phyloP scores from a whole-genome alignment of 2,113 vertebrate genomes.

The Fregata magnificens region DNA sequence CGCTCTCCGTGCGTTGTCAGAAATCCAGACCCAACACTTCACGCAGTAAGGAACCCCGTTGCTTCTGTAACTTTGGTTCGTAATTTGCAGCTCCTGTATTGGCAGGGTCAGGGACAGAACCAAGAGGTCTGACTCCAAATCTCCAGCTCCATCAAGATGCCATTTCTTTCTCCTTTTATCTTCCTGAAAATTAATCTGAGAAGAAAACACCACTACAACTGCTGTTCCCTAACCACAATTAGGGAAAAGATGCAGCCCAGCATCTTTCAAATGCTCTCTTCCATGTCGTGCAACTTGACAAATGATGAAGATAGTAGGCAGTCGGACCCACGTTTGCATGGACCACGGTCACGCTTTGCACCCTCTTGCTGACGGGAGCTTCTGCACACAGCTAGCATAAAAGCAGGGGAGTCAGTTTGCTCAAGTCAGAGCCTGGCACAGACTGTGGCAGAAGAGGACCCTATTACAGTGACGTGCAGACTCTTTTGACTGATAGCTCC shows the following conservation, averaged over 20 bases:
- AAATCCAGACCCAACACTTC: not conserved
- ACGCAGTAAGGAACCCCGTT: not conserved
- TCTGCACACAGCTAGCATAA: not conserved
- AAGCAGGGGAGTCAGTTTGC: not conserved
- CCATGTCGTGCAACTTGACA: not conserved
- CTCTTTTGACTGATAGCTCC: not conserved
- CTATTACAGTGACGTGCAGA: not conserved
- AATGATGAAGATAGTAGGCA: not conserved
- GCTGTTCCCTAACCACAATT: not conserved
- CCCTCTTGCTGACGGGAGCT: rapidly evolving
- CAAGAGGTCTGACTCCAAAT: not conserved
- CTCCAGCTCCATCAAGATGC: not conserved
- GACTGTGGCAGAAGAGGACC: not conserved
- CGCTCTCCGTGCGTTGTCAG: not conserved
- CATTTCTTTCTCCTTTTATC: not conserved
- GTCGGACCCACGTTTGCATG: not conserved
- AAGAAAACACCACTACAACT: not conserved
- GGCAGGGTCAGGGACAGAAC: not conserved
- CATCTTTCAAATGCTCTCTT: not conserved
- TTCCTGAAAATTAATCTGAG: not conserved
- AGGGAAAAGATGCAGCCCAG: not conserved
- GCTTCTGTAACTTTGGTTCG: not conserved
- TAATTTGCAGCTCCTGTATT: not conserved
- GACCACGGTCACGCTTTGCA: not conserved
- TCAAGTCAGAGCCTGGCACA: not conserved